Evolutionary conservation across 2,888 invertebrate genomes (phyloP), one percentile per base, ranked within the genome.

Genomic region (Diloba caeruleocephala): DNA sequence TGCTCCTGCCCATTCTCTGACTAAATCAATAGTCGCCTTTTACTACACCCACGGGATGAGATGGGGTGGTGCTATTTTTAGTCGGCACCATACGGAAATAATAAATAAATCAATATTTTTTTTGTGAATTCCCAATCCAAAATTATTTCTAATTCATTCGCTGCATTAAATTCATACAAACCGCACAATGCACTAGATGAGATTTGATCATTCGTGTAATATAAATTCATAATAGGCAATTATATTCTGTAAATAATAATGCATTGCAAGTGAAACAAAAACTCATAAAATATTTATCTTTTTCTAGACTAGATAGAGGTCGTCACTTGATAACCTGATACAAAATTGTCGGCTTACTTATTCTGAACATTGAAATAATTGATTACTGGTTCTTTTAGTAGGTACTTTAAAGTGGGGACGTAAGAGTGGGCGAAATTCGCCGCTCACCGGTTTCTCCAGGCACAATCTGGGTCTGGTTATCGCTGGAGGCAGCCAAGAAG

Each of bases 201-300:
- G n/a, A 43, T 72, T 60, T 55, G 10, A 53, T 55, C 55, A 61
- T 43, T 26, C 44, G 32, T 64, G 57, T 72, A 69, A 51, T 61
- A 59, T 42, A 45, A 29, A 55, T 38, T 33, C 43, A 64, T 69
- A 72, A 69, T 60, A 55, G 65, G 12, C 52, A 43, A 72, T 70
- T 60, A 54, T 25, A 43, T 46, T 53, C 12, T 53, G 14, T 49
- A 32, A 53, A 17, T 44, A 44, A 14, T 23, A 36, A 29, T 13
- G 9, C 12, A 39, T n/a, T 29, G 42, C 23, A 51, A 15, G 32
- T 37, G 21, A 53, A 55, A 64, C 55, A 60, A 55, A 64, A 69
- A 45, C 41, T 36, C 25, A 39, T 55, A 54, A 49, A 37, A 51
- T 15, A 37, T 19, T 48, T 50, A 57, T 57, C 46, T 52, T 46